A percentile compares a stretch with the other conserved stretches of the same genome.
Evolutionary conservation across 2,797 vertebrate species (phyloP).

Genomic region (Bradypus variegatus): DNA sequence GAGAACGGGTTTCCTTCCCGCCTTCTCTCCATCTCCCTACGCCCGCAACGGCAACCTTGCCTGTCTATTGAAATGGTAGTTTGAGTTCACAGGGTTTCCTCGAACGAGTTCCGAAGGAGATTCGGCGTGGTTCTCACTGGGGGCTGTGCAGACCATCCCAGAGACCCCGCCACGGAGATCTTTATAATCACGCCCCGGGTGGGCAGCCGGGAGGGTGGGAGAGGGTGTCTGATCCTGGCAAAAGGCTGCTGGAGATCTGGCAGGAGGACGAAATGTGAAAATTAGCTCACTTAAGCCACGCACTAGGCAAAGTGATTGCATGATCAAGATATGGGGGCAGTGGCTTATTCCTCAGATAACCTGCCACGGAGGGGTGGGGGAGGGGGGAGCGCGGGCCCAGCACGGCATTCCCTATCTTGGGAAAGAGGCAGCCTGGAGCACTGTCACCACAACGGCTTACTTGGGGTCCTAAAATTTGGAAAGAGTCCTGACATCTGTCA

Average conservation of each 20-base stretch:
- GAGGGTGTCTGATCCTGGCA: not conserved
- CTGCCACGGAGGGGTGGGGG: not conserved
- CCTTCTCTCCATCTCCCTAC: not conserved
- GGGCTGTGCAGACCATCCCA: not conserved
- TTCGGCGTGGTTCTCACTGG: not conserved
- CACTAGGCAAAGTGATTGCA: not conserved
- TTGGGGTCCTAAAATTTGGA: constrained; percentile 60
- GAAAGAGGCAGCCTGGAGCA: constrained; percentile 24
- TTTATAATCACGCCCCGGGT: not conserved
- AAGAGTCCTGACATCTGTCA: constrained; percentile 63
- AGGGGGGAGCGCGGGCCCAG: not conserved
- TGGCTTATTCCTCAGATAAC: not conserved
- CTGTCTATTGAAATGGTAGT: not conserved
- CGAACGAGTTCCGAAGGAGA: not conserved
- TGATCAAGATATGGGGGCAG: not conserved
- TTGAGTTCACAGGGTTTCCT: constrained; percentile 11
- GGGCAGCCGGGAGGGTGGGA: not conserved
- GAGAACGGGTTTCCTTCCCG: not conserved
- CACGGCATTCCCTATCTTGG: not conserved
- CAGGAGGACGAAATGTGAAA: not conserved
- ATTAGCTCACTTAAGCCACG: not conserved
- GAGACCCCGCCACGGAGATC: not conserved
- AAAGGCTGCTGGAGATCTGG: not conserved
- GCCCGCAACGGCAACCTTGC: not conserved
- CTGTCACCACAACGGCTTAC: constrained; percentile 54